Evolutionary conservation across 2,113 vertebrate genomes (phyloP), one percentile per base, ranked within the genome.

Genomic region (Seriola rivoliana): DNA sequence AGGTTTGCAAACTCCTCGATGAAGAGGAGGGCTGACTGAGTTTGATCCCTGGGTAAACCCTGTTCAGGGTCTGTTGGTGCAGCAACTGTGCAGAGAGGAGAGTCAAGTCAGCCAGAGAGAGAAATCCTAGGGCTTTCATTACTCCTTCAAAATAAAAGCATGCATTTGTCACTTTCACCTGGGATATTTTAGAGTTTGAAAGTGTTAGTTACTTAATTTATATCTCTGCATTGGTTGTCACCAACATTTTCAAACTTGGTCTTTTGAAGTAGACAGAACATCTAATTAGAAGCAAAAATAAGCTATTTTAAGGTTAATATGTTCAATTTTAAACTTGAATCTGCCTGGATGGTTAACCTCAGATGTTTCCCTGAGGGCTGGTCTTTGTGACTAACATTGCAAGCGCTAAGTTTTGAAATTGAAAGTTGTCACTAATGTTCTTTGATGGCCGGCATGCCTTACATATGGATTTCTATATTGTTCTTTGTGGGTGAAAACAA

Each of bases 91-190:
- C 66, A 21, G 69, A 54, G 60, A 57, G 0, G 36, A 4, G n/a
- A 0, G 7, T 71, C 9, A 52, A 63, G 54, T 57, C 46, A 57
- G 16, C 4, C 59, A 21, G 19, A 0, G 23, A 23, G 16, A 34
- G 48, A 3, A 1, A 4, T 1, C 1, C 4, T 40, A 54, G 57
- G 14, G 9, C 17, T 16, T 21, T 32, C 0, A 16, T 0, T 4
- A 11, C 1, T 0, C 38, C 40, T 90, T 84, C 85, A 85, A 84
- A 89, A 74, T 90, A 87, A 90, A 83, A 85, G 84, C 70, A 65
- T 58, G 4, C 4, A 44, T 34, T 25, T 4, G 1, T 42, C 8
- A 32, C 32, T 50, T 2, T 21, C 4, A 36, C 25, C 21, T 19
- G 1, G 4, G 34, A 10, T 66, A 38, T 50, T 7, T 50, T 19